phyloP scores from a whole-genome alignment of 2,888 invertebrate genomes.

The Uropetala carovei region DNA sequence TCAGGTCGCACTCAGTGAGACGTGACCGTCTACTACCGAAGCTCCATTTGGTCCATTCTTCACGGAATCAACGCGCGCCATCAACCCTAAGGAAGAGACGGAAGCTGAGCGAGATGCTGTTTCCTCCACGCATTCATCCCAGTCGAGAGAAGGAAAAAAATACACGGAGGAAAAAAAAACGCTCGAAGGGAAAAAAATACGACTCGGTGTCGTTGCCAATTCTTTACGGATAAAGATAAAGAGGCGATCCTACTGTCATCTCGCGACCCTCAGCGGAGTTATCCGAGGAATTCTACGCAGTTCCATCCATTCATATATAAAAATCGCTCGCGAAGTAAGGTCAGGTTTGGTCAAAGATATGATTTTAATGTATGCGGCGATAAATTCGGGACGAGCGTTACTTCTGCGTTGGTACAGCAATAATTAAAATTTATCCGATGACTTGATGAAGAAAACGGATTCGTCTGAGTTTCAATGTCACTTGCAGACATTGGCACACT shows the following conservation, averaged over 20 bases:
- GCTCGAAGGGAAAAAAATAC: background rate
- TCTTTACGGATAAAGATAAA: constrained; percentile 1
- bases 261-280: background rate
- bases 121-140: background rate
- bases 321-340: no score
- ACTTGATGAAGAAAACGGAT: no score
- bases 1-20: constrained; percentile 1
- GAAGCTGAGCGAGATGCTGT: constrained; percentile 22
- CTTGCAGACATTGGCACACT: no score
- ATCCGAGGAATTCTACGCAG: background rate
- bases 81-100: background rate
- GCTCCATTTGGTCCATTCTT: constrained; percentile 56
- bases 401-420: no score
- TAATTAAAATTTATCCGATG: no score
- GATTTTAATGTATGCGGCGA: no score
- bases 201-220: constrained; percentile 11
- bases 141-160: background rate
- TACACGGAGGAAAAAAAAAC: background rate
- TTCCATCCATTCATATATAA: no score
- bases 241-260: background rate
- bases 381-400: no score
- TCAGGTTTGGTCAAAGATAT: no score
- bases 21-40: background rate
- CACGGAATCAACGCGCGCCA: background rate
- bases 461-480: no score